Evolutionary conservation across 2,113 vertebrate species (phyloP).

Genomic region (Heterotis niloticus): DNA sequence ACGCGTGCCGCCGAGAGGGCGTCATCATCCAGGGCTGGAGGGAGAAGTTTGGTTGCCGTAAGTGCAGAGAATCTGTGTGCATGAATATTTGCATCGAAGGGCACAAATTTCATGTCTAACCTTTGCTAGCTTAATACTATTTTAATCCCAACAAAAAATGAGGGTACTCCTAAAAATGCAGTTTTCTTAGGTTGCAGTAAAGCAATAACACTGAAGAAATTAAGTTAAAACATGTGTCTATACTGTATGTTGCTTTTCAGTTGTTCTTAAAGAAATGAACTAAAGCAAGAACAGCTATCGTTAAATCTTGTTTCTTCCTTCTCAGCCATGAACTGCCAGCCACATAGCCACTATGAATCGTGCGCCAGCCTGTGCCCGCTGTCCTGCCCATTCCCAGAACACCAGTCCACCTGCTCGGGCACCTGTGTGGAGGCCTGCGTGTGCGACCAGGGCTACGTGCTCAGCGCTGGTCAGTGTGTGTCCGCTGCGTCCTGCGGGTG

Average conservation of each 20-base stretch:
- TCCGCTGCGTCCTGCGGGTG: conserved; percentile 53
- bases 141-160: no score
- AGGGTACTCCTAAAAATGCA: no score
- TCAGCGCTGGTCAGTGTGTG: conserved; percentile 50
- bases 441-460: conserved; percentile 54
- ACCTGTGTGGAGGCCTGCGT: conserved; percentile 54
- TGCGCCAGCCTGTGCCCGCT: conserved; percentile 54
- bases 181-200: no score
- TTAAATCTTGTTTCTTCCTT: neutral
- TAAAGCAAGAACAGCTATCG: neutral
- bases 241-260: no score
- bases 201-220: no score
- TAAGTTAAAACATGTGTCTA: no score
- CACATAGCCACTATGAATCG: conserved; percentile 56
- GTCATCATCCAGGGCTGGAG: conserved; percentile 65
- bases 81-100: no score
- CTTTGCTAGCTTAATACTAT: no score
- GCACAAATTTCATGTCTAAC: no score
- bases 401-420: conserved; percentile 32
- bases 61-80: conserved; percentile 45
- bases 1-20: conserved; percentile 56
- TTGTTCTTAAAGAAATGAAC: no score
- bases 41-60: conserved; percentile 58
- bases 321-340: conserved; percentile 53
- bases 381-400: conserved; percentile 50